These are phyloP conservation scores for Slavum lentiscoides DNA, from an alignment of 2,888 invertebrate species.

Conservation along the genomic window DNA sequence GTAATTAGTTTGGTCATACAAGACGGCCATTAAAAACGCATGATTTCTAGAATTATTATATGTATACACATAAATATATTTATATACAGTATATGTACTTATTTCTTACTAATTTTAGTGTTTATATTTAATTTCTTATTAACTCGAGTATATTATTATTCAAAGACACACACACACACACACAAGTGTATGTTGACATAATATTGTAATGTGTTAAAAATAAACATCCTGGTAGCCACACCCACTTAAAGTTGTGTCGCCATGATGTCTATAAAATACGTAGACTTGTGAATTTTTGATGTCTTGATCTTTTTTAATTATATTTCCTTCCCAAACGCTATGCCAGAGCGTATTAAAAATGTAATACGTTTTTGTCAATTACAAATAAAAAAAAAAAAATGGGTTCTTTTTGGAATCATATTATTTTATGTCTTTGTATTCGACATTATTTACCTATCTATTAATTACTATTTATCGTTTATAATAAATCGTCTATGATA, in stretches of 20 bases:
- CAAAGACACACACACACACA: neutral
- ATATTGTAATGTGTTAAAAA: slow-evolving; percentile 48
- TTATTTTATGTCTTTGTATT: no score
- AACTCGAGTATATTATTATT: neutral
- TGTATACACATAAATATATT: no score
- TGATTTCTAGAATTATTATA: no score
- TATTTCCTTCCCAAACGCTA: neutral
- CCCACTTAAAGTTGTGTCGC: slow-evolving; percentile 37
- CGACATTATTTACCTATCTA: neutral
- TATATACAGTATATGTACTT: no score
- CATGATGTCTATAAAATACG: slow-evolving; percentile 46
- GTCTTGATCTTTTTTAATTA: slow-evolving; percentile 26
- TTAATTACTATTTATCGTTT: neutral
- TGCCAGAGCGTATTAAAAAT: neutral
- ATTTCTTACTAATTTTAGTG: neutral
- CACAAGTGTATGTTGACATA: slow-evolving; percentile 41
- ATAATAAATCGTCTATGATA: neutral
- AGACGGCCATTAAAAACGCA: no score
- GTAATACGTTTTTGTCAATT: neutral
- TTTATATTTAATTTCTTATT: slow-evolving; percentile 1
- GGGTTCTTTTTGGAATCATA: no score
- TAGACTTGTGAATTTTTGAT: slow-evolving; percentile 4
- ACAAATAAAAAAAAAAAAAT: neutral
- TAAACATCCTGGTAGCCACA: slow-evolving; percentile 42
- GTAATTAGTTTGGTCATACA: no score